Evolutionary conservation across 2,113 vertebrate species (phyloP).

Genomic region (Sardina pilchardus): DNA sequence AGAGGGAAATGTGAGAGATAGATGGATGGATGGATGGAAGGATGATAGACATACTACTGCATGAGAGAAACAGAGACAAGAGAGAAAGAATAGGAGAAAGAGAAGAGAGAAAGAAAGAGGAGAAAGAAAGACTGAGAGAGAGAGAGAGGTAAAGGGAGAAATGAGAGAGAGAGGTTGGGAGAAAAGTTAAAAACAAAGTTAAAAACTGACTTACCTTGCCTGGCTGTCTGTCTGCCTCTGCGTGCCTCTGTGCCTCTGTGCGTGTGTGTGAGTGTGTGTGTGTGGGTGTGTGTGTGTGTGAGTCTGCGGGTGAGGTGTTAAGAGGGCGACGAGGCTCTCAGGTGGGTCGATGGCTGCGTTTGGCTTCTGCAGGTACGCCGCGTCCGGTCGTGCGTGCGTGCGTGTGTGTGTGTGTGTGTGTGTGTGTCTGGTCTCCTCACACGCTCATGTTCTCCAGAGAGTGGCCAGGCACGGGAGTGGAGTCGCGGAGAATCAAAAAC

Average conservation of each 20-base stretch:
- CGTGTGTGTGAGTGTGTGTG: background rate
- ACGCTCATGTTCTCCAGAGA: conserved; percentile 52
- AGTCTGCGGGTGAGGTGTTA: background rate
- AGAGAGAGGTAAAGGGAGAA: background rate
- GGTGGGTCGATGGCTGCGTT: conserved; percentile 42
- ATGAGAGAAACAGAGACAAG: background rate
- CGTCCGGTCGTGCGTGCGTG: conserved; percentile 37
- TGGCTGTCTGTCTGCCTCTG: conserved; percentile 46
- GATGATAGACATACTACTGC: background rate
- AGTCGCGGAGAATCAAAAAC: conserved; percentile 55
- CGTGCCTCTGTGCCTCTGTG: background rate
- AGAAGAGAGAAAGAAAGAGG: background rate
- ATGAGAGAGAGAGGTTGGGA: background rate
- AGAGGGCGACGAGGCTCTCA: conserved; percentile 31
- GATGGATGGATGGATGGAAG: background rate
- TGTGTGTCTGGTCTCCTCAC: conserved; percentile 66
- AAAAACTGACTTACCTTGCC: conserved; percentile 62
- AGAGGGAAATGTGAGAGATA: conserved; percentile 37
- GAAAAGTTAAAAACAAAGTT: conserved; percentile 26
- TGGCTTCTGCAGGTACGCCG: conserved; percentile 57
- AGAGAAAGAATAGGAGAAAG: background rate
- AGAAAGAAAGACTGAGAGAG: conserved; percentile 14
- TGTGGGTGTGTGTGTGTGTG: background rate
- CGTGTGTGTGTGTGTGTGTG: too few species aligned
- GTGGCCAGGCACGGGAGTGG: conserved; percentile 46